phyloP scores from a whole-genome alignment of 2,888 invertebrate species.

The Griposia aprilina region DNA sequence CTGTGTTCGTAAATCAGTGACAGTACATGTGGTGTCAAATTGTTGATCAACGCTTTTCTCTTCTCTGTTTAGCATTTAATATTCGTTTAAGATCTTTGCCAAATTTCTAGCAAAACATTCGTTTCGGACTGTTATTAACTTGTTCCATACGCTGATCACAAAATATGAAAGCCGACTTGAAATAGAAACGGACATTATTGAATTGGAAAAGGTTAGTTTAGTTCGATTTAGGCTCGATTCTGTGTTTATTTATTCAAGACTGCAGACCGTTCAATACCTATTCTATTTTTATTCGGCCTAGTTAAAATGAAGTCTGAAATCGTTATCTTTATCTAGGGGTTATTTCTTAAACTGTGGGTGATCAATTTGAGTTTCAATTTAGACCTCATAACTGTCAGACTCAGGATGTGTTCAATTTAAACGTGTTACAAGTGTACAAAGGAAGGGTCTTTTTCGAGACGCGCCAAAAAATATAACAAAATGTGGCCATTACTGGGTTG shows the following conservation, averaged over 20 bases:
- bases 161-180: constrained; percentile 24
- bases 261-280: constrained; percentile 21
- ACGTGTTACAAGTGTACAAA: constrained; percentile 35
- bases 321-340: background rate
- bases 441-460: constrained; percentile 24
- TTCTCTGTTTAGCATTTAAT: constrained; percentile 1
- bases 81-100: background rate
- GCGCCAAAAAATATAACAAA: constrained; percentile 62
- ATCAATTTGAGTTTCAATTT: constrained; percentile 24
- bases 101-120: constrained; percentile 15
- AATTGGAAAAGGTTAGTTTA: constrained; percentile 5
- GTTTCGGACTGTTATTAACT: background rate
- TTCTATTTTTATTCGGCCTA: constrained; percentile 44
- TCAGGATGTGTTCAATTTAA: constrained; percentile 21
- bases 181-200: constrained; percentile 6
- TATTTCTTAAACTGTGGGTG: constrained; percentile 5
- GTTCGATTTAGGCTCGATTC: constrained; percentile 4
- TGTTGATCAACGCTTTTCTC: constrained; percentile 16
- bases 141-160: constrained; percentile 1
- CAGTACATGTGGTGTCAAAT: constrained; percentile 29
- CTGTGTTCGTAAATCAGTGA: constrained; percentile 33
- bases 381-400: constrained; percentile 27
- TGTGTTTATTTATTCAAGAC: constrained; percentile 39
- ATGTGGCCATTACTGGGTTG: constrained; percentile 64
- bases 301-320: background rate